Evolutionary conservation across 1,140 invertebrate genomes (phyloP), one percentile per base, ranked within the genome.

Genomic region (Zophobas morio): DNA sequence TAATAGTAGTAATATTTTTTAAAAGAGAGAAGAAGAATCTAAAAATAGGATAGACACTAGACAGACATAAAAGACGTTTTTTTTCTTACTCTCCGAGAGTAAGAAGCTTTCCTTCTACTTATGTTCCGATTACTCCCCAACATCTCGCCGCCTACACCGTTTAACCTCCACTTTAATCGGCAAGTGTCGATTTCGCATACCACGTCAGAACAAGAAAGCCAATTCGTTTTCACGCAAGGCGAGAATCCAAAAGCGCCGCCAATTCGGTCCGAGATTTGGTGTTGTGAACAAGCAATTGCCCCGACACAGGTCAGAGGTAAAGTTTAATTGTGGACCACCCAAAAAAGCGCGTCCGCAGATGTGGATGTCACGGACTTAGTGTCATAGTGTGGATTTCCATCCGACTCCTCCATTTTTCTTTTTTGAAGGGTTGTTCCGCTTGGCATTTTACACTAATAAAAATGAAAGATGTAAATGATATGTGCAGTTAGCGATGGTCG

Each of bases 291-390:
- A 66, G 60, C 60, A 66, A 66, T 66, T 66, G 60, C 36, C 32
- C 39, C 60, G 60, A 66, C 39, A 66, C 60, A 66, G 60, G 60
- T 66, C 60, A 36, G 33, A 66, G 60, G 60, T 66, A 66, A 66
- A 66, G 60, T 66, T 66, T 42, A 66, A 66, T 66, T 66, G 60
- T 32, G 40, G 60, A 66, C 60, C 60, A 66, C 60, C 60, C 60
- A 66, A 66, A 66, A 46, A 51, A 51, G 4, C 49, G n/a, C 49
- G 20, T n/a, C 6, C 49, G 20, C n/a, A 20, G 6, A 20, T 8
- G 42, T 46, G 42, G 42, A 46, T 4, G 42, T 3, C 3, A 4
- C 3, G 42, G 42, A 4, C 3, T 8, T 3, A 3, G 42, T 8
- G 42, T 4, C 42, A 8, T 4, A 4, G 42, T 3, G 42, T 46